These are phyloP conservation scores for Xylophagus ater DNA, from an alignment of 2,888 invertebrate species.

Conservation along the genomic window DNA sequence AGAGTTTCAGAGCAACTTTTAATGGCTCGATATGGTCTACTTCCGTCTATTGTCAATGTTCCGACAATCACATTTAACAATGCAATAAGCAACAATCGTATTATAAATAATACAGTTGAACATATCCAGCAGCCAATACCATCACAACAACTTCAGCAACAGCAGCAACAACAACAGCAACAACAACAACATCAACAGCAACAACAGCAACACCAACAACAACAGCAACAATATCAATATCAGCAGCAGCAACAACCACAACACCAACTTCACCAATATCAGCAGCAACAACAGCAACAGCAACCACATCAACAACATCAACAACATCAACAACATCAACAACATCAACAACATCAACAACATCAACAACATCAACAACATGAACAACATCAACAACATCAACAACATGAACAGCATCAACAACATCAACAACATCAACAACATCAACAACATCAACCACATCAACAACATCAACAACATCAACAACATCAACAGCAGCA, in stretches of 20 bases:
- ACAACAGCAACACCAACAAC: slow-evolving; percentile 20
- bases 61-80: slow-evolving; percentile 11
- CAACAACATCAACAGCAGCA: slow-evolving; percentile 7
- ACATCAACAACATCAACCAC: background rate
- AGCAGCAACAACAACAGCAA: slow-evolving; percentile 19
- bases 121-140: background rate
- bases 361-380: slow-evolving; percentile 13
- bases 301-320: slow-evolving; percentile 13
- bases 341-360: no score
- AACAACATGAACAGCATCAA: slow-evolving; percentile 8
- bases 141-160: slow-evolving; percentile 25
- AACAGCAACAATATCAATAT: slow-evolving; percentile 26
- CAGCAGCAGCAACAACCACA: slow-evolving; percentile 20
- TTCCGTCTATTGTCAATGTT: slow-evolving; percentile 34
- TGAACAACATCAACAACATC: no score
- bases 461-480: no score
- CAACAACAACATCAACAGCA: no score
- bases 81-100: slow-evolving; percentile 9
- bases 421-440: background rate
- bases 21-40: slow-evolving; percentile 65
- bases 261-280: slow-evolving; percentile 23
- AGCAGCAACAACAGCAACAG: slow-evolving; percentile 20
- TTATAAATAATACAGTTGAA: background rate
- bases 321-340: slow-evolving; percentile 4
- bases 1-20: slow-evolving; percentile 78